Conservation (phyloP, 2,113 vertebrate species). For the Struthio camelus region DNA sequence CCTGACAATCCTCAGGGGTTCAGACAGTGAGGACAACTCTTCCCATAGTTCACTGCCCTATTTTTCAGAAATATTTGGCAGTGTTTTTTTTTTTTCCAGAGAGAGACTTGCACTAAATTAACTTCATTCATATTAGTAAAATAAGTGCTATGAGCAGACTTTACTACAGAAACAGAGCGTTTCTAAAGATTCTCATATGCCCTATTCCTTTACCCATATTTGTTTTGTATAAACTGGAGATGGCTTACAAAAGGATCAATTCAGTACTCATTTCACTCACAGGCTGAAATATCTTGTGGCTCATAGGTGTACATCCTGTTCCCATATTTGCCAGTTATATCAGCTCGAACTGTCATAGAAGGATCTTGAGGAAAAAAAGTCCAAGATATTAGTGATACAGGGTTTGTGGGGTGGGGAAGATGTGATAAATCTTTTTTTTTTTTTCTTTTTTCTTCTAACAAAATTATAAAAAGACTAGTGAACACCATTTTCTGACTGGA, state of each 20-base stretch:
- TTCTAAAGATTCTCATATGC: background rate
- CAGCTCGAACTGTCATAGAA: constrained; percentile 57
- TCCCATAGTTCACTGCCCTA: background rate
- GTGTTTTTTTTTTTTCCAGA: too few relatives aligned
- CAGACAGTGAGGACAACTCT: background rate
- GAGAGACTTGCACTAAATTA: background rate
- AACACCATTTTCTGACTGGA: too few relatives aligned
- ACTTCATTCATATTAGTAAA: background rate
- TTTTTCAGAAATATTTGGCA: background rate
- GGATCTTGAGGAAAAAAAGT: constrained; percentile 63
- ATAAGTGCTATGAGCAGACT: background rate
- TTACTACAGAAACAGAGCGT: background rate
- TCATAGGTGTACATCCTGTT: constrained; percentile 66
- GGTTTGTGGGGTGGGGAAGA: background rate
- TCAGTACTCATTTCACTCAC: constrained; percentile 59
- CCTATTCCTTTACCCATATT: background rate
- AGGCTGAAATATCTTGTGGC: constrained; percentile 45
- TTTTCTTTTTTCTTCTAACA: too few relatives aligned
- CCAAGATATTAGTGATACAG: background rate
- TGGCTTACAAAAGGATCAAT: background rate
- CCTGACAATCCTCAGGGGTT: background rate
- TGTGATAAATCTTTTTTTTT: too few relatives aligned
- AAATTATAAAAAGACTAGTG: too few relatives aligned
- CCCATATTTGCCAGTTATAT: constrained; percentile 67
- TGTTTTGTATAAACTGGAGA: background rate